Evolutionary conservation across 2,113 vertebrate genomes (phyloP).

Genomic region (Himantopus leucocephalus): DNA sequence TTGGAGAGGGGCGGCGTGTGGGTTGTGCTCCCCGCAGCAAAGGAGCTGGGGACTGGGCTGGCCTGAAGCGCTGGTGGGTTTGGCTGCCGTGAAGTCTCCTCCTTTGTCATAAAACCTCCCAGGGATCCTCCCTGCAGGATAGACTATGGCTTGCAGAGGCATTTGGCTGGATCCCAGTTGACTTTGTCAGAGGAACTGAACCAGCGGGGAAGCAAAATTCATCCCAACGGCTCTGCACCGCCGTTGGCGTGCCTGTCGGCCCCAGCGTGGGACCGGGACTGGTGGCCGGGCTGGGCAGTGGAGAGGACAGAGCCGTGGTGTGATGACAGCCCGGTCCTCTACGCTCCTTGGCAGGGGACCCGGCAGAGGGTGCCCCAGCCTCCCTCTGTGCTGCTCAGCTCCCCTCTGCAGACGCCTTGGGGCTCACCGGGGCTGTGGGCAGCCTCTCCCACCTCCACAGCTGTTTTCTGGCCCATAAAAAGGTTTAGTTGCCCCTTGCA

Average conservation of each 20-base stretch:
- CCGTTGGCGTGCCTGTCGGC: no score
- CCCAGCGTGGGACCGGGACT: neutral
- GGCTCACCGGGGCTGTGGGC: neutral
- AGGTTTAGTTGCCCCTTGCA: neutral
- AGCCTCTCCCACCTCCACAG: neutral
- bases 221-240: rapidly evolving
- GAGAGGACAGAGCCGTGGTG: neutral
- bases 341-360: neutral
- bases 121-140: neutral
- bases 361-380: neutral
- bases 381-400: no score
- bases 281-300: neutral
- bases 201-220: neutral
- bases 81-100: neutral
- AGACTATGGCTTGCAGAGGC: neutral
- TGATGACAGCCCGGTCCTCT: neutral
- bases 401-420: neutral
- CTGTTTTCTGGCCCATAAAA: neutral
- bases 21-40: neutral
- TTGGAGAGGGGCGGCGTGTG: rapidly evolving
- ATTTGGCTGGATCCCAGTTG: neutral
- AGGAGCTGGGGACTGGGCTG: neutral
- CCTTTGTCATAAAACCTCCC: neutral
- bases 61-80: neutral
- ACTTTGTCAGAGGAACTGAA: neutral